Evolutionary conservation across 2,797 vertebrate species (phyloP), one percentile per base, ranked within the genome.

Genomic region (Esox masquinongy): DNA sequence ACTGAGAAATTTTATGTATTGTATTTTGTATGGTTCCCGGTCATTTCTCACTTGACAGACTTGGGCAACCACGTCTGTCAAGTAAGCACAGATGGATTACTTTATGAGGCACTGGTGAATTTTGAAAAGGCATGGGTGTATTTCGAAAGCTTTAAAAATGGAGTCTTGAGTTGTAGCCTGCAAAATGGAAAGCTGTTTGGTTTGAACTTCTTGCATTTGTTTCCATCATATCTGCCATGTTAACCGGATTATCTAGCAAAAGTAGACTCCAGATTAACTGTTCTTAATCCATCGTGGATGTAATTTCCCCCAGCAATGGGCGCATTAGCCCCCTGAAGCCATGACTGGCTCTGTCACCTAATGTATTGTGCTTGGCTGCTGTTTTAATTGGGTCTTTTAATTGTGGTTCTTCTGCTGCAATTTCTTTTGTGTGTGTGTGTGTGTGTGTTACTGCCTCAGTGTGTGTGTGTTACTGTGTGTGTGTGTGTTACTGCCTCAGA

Each of bases 261-360:
- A 19, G 15, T 29, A 64, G 26, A 12, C 61, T 29, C 15, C 22
- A 64, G 61, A 14, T 29, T 64, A 61, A 69, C 71, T 75, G 29
- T 36, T 79, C 56, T 80, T 63, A 31, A 51, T 22, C 39, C n/a
- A 39, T 24, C 39, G 7, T 12, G 77, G 53, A 72, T 56, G 75
- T 53, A 74, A 77, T 82, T 72, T 81, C 73, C 24, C 31, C 19
- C 51, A 56, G 51, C 66, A n/a, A 31, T 67, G 64, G 64, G 51
- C 82, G 75, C 6, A 19, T 83, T 76, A 80, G 84, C 47, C 43
- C 78, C 84, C 69, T 8, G 26, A 73, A 82, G 81, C 79, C 80
- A 68, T 2, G 64, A 80, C 39, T 34, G 79, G 77, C 78, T 84
- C 11, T 2, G 70, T 82, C 72, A 67, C 75, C 74, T 87, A 84